Base-by-base conservation (phyloP, 2,797 vertebrate species). In the Miopithecus talapoin region DNA sequence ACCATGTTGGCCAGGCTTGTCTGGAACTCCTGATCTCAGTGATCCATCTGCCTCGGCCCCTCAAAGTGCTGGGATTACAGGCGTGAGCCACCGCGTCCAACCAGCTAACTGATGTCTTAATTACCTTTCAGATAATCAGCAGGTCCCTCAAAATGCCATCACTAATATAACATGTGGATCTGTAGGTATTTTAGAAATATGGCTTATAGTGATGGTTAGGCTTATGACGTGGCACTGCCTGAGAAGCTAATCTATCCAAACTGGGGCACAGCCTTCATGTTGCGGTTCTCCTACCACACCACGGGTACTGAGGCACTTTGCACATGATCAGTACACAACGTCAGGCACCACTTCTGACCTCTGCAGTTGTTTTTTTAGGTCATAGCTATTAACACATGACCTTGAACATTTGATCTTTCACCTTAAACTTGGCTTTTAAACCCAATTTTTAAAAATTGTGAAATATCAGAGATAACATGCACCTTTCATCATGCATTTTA, bases 381-480 rank as follows among this genome's bases (percentile, higher is more conserved):
- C 53, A 68, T 75, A 80, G 26, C 5, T 48, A n/a, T 68, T 19
- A 68, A 68, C 64, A 70, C 48, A 8, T 33, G 57, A 39, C 12
- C 33, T n/a, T 30, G 36, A 43, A 41, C 4, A 33, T 57, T 88
- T n/a, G 30, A 22, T n/a, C 3, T 80, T 93, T 87, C 24, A 78
- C 39, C 50, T 70, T 84, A 74, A 80, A 70, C 30, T n/a, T 83
- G 43, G 12, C 80, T 74, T 92, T 96, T 53, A 93, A 95, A 95
- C 39, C 3, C 0, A 57, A 4, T 19, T n/a, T n/a, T 9, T 2
- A n/a, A n/a, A 68, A n/a, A 17, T 68, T 68, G 64, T 68, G 64
- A n/a, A 68, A 68, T 59, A 55, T 43, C 86, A 94, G 57, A 61
- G 14, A 84, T 84, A 96, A 72, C 50, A 46, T 39, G 19, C 21